Conservation (phyloP, 2,888 invertebrate species). For the Cephalotes varians region DNA sequence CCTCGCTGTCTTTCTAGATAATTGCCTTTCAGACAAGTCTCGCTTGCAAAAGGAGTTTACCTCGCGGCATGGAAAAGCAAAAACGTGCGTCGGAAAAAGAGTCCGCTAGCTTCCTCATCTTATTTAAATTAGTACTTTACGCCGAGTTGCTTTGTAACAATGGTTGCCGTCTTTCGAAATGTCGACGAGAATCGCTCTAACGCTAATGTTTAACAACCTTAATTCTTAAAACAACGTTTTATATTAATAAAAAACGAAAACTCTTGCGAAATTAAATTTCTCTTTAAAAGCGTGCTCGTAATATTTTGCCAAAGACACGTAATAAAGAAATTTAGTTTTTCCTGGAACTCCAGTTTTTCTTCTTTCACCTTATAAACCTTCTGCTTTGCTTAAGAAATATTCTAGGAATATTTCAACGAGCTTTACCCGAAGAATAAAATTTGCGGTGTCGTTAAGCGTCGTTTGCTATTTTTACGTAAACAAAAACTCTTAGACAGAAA, state of each 20-base stretch:
- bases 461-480: not conserved
- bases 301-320: not conserved
- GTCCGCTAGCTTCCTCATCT: conserved; percentile 16
- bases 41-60: conserved; percentile 46
- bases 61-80: conserved; percentile 14
- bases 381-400: not conserved
- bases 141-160: conserved; percentile 29
- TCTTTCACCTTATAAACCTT: not conserved
- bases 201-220: not conserved
- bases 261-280: conserved; percentile 25
- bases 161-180: conserved; percentile 33
- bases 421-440: not conserved
- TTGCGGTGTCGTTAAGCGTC: not conserved
- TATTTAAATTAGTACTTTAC: conserved; percentile 46
- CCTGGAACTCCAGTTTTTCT: not conserved
- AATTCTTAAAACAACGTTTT: conserved; percentile 28
- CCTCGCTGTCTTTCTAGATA: conserved; percentile 46
- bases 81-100: conserved; percentile 29
- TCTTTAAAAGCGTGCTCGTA: not conserved
- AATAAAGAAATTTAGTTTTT: conserved; percentile 22
- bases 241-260: conserved; percentile 9
- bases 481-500: not conserved
- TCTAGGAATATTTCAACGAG: conserved; percentile 1
- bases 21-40: conserved; percentile 41
- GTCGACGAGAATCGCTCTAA: conserved; percentile 1